Conservation (phyloP, 2,113 vertebrate genomes). For the Piprites chloris region DNA sequence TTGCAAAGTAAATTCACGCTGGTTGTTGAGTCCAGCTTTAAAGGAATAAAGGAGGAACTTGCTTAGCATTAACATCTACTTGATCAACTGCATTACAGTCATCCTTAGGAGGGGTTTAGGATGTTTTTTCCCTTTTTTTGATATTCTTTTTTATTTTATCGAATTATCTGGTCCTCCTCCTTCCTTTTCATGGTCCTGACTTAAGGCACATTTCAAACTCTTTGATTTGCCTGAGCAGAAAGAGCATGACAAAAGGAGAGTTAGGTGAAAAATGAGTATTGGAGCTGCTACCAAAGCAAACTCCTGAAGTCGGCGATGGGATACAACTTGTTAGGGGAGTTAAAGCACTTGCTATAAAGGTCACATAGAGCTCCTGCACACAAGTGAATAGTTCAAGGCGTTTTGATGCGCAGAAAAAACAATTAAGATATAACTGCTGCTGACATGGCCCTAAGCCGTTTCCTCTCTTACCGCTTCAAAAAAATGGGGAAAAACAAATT, state of each 20-base stretch:
- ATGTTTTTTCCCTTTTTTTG: rapidly evolving
- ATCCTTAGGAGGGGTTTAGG: not conserved
- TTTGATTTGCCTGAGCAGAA: not conserved
- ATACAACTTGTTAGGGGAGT: not conserved
- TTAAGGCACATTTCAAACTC: not conserved
- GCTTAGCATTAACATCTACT: not conserved
- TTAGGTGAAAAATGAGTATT: not conserved
- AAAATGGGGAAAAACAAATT: slow-evolving; percentile 53
- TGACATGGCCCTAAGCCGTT: slow-evolving; percentile 34
- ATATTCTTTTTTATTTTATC: not conserved
- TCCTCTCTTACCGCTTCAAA: slow-evolving; percentile 54
- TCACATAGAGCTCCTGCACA: not conserved
- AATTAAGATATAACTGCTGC: slow-evolving; percentile 56
- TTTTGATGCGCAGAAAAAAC: slow-evolving; percentile 45
- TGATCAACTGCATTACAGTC: not conserved
- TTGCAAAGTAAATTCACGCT: not conserved
- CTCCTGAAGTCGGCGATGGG: not conserved
- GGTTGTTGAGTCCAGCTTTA: not conserved
- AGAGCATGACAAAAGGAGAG: rapidly evolving
- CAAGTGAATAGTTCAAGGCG: slow-evolving; percentile 1
- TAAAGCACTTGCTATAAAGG: not conserved
- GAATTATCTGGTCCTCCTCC: not conserved
- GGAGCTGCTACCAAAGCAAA: not conserved
- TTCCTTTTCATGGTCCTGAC: not conserved
- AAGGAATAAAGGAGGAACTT: not conserved